phyloP scores from a whole-genome alignment of 1,140 invertebrate genomes.

The Centruroides sculpturatus region DNA sequence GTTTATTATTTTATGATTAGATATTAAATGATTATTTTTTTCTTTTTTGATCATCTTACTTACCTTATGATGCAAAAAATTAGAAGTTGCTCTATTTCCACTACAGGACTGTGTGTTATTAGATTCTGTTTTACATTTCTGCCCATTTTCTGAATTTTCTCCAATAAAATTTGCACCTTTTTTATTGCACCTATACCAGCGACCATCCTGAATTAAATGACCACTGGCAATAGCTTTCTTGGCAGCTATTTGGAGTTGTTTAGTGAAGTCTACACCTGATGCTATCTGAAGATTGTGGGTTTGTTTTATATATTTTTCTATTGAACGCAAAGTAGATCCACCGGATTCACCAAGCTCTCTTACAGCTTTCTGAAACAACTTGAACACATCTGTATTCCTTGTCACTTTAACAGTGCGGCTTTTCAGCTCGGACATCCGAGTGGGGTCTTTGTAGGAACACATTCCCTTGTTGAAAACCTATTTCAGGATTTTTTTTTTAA shows the following conservation, averaged over 20 bases:
- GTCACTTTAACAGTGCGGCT: constrained; percentile 43
- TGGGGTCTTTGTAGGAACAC: constrained; percentile 64
- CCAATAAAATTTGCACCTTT: too few relatives aligned
- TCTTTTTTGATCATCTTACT: too few relatives aligned
- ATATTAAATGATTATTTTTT: too few relatives aligned
- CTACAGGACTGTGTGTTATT: too few relatives aligned
- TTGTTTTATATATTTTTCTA: constrained; percentile 65
- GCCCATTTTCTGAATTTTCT: too few relatives aligned
- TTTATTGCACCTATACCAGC: too few relatives aligned
- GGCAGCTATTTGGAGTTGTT: constrained; percentile 50
- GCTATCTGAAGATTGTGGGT: constrained; percentile 52
- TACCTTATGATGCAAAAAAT: too few relatives aligned
- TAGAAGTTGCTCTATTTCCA: too few relatives aligned
- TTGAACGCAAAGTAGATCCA: constrained; percentile 63
- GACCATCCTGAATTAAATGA: constrained; percentile 41
- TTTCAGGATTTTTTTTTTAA: background rate
- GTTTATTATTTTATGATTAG: too few relatives aligned
- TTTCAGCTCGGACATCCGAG: constrained; percentile 42
- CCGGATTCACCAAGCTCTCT: constrained; percentile 65
- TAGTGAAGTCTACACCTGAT: constrained; percentile 45
- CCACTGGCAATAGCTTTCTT: constrained; percentile 59
- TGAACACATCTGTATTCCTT: constrained; percentile 55
- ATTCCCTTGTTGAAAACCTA: constrained; percentile 70
- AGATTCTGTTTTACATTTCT: too few relatives aligned
- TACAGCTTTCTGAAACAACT: constrained; percentile 59